Evolutionary conservation across 2,797 vertebrate genomes (phyloP), one percentile per base, ranked within the genome.

Genomic region (Poecilia velifera): DNA sequence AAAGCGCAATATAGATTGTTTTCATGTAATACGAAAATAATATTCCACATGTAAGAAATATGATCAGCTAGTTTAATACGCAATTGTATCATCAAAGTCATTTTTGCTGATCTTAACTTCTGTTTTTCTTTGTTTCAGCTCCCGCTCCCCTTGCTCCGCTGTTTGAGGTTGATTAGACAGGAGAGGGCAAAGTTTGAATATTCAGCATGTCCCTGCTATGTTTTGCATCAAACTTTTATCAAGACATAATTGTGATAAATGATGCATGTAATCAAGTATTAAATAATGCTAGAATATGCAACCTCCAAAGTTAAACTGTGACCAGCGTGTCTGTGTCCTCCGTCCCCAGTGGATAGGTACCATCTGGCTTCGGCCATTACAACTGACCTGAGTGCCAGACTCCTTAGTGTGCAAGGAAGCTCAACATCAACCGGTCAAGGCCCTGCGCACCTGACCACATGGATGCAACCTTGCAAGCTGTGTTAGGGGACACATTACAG

Each of bases 211-310:
- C 91, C 93, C 87, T 88, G 87, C 93, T 95, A 93, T 95, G 95
- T 95, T 95, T 92, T 94, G 92, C 93, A 96, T 95, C 94, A 95
- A 95, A 95, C 93, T 95, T 95, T 94, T 94, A 96, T 96, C 89
- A 94, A 95, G 94, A 95, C 95, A 96, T 96, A 95, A 96, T 96
- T 96, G 95, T 94, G 94, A 96, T 96, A 96, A 96, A 96, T 95
- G 95, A 96, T 95, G 95, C 95, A 95, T 96, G 95, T 96, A 96
- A 96, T 95, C 94, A 95, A 86, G 92, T 92, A 95, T 95, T 96
- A 96, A 96, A 95, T 95, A 96, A 94, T 93, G 93, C 91, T 83
- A 87, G 92, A 96, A 96, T 96, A 96, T 95, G 94, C 95, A 95
- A 92, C 91, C 94, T 95, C 93, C 92, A 95, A 94, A 95, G 92